phyloP scores from a whole-genome alignment of 2,113 vertebrate genomes.

The Myotis brandtii region DNA sequence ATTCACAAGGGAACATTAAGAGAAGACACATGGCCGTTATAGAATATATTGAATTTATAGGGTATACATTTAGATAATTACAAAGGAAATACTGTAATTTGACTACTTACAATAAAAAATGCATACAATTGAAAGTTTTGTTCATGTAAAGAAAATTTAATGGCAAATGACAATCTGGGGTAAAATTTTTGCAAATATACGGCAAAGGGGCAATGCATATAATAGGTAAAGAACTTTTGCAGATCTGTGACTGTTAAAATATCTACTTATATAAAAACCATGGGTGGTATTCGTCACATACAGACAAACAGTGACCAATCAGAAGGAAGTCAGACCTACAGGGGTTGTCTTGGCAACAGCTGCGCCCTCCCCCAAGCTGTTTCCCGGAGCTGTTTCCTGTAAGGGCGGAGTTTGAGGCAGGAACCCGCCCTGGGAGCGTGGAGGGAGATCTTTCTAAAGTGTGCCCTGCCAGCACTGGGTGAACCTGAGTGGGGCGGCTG shows the following conservation, averaged over 20 bases:
- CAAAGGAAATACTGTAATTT: not conserved
- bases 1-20: slow-evolving; percentile 23
- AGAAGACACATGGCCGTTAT: not conserved
- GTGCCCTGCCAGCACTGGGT: too few species aligned
- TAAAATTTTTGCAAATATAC: not conserved
- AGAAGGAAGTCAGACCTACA: too few species aligned
- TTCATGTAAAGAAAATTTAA: not conserved
- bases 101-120: not conserved
- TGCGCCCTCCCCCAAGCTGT: too few species aligned
- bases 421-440: too few species aligned
- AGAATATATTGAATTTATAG: not conserved
- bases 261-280: not conserved
- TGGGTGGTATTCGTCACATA: too few species aligned
- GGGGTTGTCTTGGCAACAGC: too few species aligned
- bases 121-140: not conserved
- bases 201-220: not conserved
- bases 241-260: not conserved
- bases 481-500: too few species aligned
- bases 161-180: not conserved
- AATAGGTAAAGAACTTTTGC: not conserved
- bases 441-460: too few species aligned
- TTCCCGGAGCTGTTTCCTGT: too few species aligned
- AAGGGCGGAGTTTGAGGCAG: too few species aligned
- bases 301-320: too few species aligned
- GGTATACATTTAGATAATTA: slow-evolving; percentile 38